These are phyloP conservation scores for Papilio demoleus DNA, from an alignment of 2,888 invertebrate genomes.

Conservation along the genomic window DNA sequence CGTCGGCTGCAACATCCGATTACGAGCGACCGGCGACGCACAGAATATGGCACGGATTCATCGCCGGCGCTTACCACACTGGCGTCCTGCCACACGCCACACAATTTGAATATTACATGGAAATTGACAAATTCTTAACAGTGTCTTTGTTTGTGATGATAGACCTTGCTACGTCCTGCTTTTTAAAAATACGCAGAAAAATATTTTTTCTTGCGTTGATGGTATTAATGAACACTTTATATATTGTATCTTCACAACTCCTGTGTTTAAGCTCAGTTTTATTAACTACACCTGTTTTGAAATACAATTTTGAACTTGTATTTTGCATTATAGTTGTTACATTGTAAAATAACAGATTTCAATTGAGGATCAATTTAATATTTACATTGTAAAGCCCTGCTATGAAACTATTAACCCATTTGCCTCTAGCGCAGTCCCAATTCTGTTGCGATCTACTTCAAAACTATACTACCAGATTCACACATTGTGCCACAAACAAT, in stretches of 20 bases:
- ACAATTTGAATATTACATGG: conserved; percentile 50
- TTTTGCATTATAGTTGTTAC: neutral
- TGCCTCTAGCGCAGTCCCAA: conserved; percentile 43
- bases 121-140: neutral
- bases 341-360: neutral
- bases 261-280: too few relatives aligned
- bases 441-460: conserved; percentile 39
- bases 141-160: neutral
- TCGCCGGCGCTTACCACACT: conserved; percentile 69
- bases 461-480: conserved; percentile 43
- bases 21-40: conserved; percentile 71
- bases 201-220: too few relatives aligned
- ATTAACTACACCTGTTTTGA: too few relatives aligned
- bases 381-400: conserved; percentile 45
- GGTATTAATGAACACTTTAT: too few relatives aligned
- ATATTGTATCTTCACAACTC: too few relatives aligned
- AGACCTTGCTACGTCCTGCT: too few relatives aligned
- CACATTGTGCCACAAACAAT: conserved; percentile 52
- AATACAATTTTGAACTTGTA: neutral
- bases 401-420: conserved; percentile 18
- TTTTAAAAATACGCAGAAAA: too few relatives aligned
- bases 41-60: conserved; percentile 41
- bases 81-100: conserved; percentile 72
- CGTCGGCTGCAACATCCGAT: conserved; percentile 62
- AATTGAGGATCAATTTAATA: neutral